A percentile compares a stretch with the other conserved stretches of the same genome.
These are phyloP conservation scores for Neogobius melanostomus DNA, from an alignment of 2,113 vertebrate genomes.

Conservation along the genomic window DNA sequence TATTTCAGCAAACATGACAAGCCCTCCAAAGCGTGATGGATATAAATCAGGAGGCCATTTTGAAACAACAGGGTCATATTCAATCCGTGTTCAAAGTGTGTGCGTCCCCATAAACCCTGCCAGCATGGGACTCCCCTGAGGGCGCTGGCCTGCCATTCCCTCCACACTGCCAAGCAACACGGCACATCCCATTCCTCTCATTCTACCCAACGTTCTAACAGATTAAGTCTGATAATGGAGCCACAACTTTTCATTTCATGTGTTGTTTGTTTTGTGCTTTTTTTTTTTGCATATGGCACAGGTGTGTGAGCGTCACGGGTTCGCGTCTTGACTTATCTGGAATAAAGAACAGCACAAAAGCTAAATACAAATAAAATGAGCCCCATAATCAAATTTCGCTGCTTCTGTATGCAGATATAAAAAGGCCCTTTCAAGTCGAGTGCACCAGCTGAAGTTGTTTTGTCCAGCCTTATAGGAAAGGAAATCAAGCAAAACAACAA, in stretches of 20 bases:
- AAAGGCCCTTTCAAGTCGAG: conserved; percentile 37
- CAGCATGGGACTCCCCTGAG: conserved; percentile 68
- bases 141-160: conserved; percentile 41
- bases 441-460: conserved; percentile 49
- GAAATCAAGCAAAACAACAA: conserved; percentile 80
- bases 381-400: conserved; percentile 10
- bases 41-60: conserved; percentile 78
- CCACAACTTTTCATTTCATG: too few species aligned
- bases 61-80: conserved; percentile 78
- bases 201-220: conserved; percentile 22
- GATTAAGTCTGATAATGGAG: conserved; percentile 18
- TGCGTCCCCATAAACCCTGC: conserved; percentile 67
- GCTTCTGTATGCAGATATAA: conserved; percentile 2
- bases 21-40: conserved; percentile 74
- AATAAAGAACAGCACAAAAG: too few species aligned
- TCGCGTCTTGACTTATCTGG: too few species aligned
- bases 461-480: conserved; percentile 49
- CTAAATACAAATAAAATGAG: not conserved
- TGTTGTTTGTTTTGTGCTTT: too few species aligned
- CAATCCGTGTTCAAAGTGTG: conserved; percentile 67
- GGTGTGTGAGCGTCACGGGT: too few species aligned
- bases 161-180: conserved; percentile 42
- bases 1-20: conserved; percentile 72
- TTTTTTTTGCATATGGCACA: too few species aligned
- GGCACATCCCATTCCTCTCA: conserved; percentile 28